Conservation (phyloP, 2,797 vertebrate genomes). For the Chromis chromis region DNA sequence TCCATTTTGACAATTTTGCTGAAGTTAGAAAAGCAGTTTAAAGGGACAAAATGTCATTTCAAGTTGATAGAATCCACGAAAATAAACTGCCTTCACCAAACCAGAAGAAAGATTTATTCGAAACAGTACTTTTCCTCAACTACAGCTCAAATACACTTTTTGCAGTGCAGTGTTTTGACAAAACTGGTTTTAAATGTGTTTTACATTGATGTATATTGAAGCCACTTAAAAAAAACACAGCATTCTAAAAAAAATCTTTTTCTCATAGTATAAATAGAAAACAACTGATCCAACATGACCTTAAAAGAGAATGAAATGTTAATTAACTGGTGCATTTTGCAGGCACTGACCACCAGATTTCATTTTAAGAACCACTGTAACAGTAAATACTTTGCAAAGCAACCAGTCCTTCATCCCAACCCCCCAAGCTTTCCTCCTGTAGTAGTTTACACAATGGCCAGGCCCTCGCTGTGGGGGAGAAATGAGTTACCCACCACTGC, state of each 20-base stretch:
- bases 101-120: too few species aligned
- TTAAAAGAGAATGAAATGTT: neutral
- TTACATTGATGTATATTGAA: constrained; percentile 18
- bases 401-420: constrained; percentile 69
- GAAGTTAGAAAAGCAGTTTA: too few species aligned
- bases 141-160: too few species aligned
- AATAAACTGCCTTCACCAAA: too few species aligned
- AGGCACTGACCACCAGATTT: neutral
- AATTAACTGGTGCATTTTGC: constrained; percentile 20
- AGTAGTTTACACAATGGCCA: constrained; percentile 82
- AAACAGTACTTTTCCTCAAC: too few species aligned
- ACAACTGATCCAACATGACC: neutral
- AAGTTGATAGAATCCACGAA: too few species aligned
- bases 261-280: constrained; percentile 1
- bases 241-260: neutral
- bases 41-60: too few species aligned
- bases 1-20: too few species aligned
- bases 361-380: constrained; percentile 57
- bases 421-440: constrained; percentile 67
- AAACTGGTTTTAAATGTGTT: constrained; percentile 26
- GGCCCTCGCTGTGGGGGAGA: constrained; percentile 81
- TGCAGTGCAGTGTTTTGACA: neutral
- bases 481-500: constrained; percentile 84
- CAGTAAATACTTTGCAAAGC: constrained; percentile 66
- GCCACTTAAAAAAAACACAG: neutral